Conservation (phyloP, 2,797 vertebrate genomes). For the Scomberomorus guttatus region DNA sequence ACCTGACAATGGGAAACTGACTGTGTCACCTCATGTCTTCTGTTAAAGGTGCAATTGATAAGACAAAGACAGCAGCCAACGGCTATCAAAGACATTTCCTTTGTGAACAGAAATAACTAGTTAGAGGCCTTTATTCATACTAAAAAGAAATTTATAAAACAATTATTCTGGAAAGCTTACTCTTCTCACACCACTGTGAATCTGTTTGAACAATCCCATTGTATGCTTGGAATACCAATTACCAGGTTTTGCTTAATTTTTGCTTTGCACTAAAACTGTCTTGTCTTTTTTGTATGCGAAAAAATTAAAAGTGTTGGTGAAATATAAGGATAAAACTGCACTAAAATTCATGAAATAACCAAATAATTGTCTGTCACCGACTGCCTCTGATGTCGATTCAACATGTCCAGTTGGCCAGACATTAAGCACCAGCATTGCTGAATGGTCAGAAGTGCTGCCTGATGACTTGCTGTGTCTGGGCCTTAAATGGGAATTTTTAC, state of each 20-base stretch:
- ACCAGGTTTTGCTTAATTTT: neutral
- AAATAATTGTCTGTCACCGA: too few relatives aligned
- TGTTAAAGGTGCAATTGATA: constrained; percentile 9
- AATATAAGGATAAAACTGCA: neutral
- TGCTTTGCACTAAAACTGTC: neutral
- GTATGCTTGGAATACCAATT: neutral
- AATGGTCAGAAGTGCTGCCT: neutral
- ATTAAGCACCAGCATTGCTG: neutral
- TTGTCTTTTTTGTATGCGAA: neutral
- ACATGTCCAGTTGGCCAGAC: neutral
- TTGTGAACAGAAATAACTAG: neutral
- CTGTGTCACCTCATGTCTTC: constrained; percentile 17
- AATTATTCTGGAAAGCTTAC: neutral
- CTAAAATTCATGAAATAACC: neutral
- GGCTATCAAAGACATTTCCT: constrained; percentile 13
- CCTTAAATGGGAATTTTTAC: constrained; percentile 3
- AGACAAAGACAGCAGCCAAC: constrained; percentile 6
- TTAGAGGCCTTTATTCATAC: neutral
- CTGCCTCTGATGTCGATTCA: too few relatives aligned
- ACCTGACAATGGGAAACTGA: neutral
- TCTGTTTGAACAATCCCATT: neutral
- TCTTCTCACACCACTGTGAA: neutral
- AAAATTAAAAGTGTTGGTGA: neutral
- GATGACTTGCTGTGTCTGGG: constrained; percentile 8
- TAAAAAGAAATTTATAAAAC: neutral